Percentiles rank a stretch among this genome's conserved stretches.
Evolutionary conservation across 2,888 invertebrate genomes (phyloP).

Genomic region (Poecilus cupreus): DNA sequence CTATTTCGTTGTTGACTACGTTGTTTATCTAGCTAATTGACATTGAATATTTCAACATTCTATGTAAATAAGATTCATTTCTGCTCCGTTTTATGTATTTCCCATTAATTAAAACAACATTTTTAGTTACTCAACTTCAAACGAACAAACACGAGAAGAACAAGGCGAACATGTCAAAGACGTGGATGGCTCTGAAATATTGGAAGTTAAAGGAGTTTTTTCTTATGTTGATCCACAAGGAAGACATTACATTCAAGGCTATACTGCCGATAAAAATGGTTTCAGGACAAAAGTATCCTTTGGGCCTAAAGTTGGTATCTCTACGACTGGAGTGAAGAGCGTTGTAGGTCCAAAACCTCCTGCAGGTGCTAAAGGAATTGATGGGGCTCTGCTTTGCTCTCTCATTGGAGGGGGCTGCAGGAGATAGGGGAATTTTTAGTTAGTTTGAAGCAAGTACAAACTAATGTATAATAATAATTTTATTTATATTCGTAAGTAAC

Average conservation of each 20-base stretch:
- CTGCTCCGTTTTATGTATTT: too few relatives aligned
- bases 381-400: background rate
- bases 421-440: background rate
- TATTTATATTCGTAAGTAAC: too few relatives aligned
- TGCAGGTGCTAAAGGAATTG: background rate
- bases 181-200: conserved; percentile 64
- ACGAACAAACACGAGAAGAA: conserved; percentile 19
- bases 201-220: conserved; percentile 70
- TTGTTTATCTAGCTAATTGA: too few relatives aligned
- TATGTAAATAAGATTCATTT: too few relatives aligned
- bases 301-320: background rate
- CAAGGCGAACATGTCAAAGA: background rate
- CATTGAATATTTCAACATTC: too few relatives aligned
- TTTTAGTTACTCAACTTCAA: background rate
- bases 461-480: too few relatives aligned
- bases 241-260: conserved; percentile 70
- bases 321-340: background rate
- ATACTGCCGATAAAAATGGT: conserved; percentile 60
- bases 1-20: too few relatives aligned
- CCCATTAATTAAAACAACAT: background rate
- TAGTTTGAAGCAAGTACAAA: too few relatives aligned
- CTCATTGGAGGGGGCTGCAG: background rate
- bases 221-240: conserved; percentile 72
- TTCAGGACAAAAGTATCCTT: background rate
- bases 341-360: background rate